A percentile compares a stretch with the other conserved stretches of the same genome.
These are phyloP conservation scores for Calameuta filiformis DNA, from an alignment of 2,888 invertebrate species.

Conservation along the genomic window DNA sequence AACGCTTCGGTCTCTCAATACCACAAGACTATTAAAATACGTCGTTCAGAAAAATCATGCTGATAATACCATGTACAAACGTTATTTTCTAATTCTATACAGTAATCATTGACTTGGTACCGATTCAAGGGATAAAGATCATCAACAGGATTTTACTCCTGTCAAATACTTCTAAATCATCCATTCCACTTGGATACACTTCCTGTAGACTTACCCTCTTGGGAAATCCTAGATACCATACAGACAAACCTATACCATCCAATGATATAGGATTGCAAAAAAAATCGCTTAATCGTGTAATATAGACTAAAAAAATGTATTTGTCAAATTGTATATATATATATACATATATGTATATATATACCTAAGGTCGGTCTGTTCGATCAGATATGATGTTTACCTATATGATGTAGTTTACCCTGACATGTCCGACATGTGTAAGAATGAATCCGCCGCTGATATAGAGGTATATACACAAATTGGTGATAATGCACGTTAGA, in stretches of 20 bases:
- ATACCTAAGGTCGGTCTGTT: not conserved
- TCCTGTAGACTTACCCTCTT: too few species aligned
- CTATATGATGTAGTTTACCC: not conserved
- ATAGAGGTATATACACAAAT: constrained; percentile 21
- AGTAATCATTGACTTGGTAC: too few species aligned
- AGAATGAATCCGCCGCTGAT: constrained; percentile 20
- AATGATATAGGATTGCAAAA: not conserved
- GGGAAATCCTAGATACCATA: too few species aligned
- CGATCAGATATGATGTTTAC: not conserved
- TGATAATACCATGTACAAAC: not conserved
- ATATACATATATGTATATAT: not conserved
- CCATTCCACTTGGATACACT: too few species aligned
- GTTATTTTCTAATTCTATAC: not conserved
- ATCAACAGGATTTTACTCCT: too few species aligned
- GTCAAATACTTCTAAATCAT: too few species aligned
- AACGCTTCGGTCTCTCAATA: not conserved
- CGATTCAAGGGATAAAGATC: too few species aligned
- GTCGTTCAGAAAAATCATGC: not conserved
- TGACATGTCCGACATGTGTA: constrained; percentile 15
- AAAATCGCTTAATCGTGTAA: not conserved
- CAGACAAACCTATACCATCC: not conserved
- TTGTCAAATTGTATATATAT: not conserved
- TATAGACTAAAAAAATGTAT: not conserved
- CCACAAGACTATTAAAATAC: not conserved
- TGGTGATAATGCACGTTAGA: constrained; percentile 12